Base-by-base conservation (phyloP, 2,888 invertebrate species). In the Eristalis intricaria region DNA sequence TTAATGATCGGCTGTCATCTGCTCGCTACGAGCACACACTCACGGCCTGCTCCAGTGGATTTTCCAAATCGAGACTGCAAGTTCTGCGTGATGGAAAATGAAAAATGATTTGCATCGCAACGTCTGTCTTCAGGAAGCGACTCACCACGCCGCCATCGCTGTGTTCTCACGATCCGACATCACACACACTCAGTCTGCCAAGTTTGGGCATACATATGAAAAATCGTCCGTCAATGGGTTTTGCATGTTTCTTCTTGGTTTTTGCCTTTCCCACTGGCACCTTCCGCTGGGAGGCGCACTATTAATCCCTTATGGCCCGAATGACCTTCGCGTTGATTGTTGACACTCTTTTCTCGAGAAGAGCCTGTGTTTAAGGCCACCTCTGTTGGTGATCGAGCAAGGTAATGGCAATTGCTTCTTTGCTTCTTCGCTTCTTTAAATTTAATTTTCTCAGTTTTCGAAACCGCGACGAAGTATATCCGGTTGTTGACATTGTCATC, bases 281-380 rank as follows among this genome's bases (percentile, higher is more conserved):
- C 19, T 4, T n/a, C 43, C 40, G 4, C 19, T 1, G 19, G 7
- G 8, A 19, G 50, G 19, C 32, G 60, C 60, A n/a, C 26, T 22
- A 56, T 78, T 78, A 64, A 78, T 56, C 70, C 65, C 26, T 65
- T 80, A 35, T 65, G 50, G 40, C 43, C 76, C 29, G 32, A 60
- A 64, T 76, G 76, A 73, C 81, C 81, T 85, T 81, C 76, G 76
- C 58, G 68, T 64, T 77, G 58, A 81, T 81, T 81, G 81, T 81
- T 77, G 85, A 81, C 85, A 81, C 81, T 85, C 50, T 85, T 81
- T 85, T 69, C 71, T 29, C 60, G 43, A 71, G 81, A 85, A 76
- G 23, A 60, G 22, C 10, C n/a, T n/a, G n/a, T n/a, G n/a, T n/a
- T n/a, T n/a, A n/a, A n/a, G n/a, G n/a, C 32, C 80, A 35, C 60